Base-by-base conservation (phyloP, 2,888 invertebrate genomes). In the Hoplodrina ambigua region DNA sequence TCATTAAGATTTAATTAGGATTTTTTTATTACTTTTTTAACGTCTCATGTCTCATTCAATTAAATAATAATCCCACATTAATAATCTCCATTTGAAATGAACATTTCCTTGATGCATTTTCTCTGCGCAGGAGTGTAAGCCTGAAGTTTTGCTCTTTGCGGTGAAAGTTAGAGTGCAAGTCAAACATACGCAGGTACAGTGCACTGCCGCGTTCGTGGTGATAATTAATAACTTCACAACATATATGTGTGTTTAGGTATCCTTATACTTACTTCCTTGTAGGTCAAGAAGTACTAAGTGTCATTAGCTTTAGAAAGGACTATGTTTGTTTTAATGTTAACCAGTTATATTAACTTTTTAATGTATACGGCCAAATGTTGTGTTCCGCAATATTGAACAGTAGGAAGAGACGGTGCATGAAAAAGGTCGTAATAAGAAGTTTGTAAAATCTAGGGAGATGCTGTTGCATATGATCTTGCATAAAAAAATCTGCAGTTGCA, bases 151-250 rank as follows among this genome's bases (percentile, higher is more conserved):
- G 57, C 57, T 68, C 52, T 59, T 58, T 30, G 67, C 1, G 65
- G 82, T 79, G 82, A 83, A 83, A 83, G 82, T 83, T 71, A 30
- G 49, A 82, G 72, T 73, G 69, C 57, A 73, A 64, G 62, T 15
- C 60, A 71, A 80, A 82, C 69, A 80, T 54, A 56, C 61, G 17
- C 57, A 49, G 37, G 60, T 66, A 58, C 59, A 50, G 67, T 66
- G 59, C 56, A 63, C 57, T 75, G 60, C 52, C 50, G 60, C 53
- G 20, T 53, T 30, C n/a, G 17, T 46, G 20, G 54, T 61, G 54
- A 57, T 78, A 67, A 67, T 67, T 78, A 67, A 67, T 67, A 64
- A 59, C 66, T 61, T 66, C 19, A 69, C 54, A 50, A 59, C 37
- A 68, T 75, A 46, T 17, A 55, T 55, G 54, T 25, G 54, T 52